phyloP scores from a whole-genome alignment of 2,113 vertebrate species.

The western clawed frog (Xenopus tropicalis) region DNA sequence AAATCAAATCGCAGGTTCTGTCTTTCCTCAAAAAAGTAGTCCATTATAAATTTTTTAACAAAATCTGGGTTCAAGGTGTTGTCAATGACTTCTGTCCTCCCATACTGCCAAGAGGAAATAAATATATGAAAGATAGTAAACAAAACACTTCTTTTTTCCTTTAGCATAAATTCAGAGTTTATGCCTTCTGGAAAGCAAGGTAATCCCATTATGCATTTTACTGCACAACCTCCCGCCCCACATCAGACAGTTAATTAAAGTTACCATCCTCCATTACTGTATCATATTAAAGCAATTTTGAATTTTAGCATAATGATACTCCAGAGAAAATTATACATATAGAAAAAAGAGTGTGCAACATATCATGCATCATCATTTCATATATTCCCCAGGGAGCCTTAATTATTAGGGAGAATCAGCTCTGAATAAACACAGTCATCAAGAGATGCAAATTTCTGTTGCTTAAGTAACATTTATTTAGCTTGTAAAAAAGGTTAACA shows the following conservation, averaged over 20 bases:
- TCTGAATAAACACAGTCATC: conserved; percentile 7
- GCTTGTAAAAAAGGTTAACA: neutral
- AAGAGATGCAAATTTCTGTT: conserved; percentile 9
- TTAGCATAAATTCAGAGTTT: neutral
- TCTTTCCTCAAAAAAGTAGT: conserved; percentile 97
- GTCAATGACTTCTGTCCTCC: conserved; percentile 96
- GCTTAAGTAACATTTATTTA: neutral
- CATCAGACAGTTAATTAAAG: neutral
- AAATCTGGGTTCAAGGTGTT: conserved; percentile 98
- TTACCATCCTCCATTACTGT: neutral
- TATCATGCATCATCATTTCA: conserved; percentile 3
- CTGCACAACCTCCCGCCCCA: neutral
- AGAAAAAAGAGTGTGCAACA: neutral
- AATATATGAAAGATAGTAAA: neutral
- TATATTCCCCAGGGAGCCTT: neutral
- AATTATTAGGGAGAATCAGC: no score
- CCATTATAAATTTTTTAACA: conserved; percentile 95
- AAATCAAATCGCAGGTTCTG: conserved; percentile 95
- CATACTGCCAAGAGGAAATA: conserved; percentile 73
- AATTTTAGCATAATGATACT: conserved; percentile 1
- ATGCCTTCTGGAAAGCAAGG: neutral
- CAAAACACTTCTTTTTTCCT: neutral
- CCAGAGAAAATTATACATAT: neutral
- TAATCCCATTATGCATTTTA: neutral
- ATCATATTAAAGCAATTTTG: conserved; percentile 8